Percentiles rank a stretch among this genome's conserved stretches.
phyloP scores from a whole-genome alignment of 2,797 vertebrate genomes.

The Sebastes ruberrimus region DNA sequence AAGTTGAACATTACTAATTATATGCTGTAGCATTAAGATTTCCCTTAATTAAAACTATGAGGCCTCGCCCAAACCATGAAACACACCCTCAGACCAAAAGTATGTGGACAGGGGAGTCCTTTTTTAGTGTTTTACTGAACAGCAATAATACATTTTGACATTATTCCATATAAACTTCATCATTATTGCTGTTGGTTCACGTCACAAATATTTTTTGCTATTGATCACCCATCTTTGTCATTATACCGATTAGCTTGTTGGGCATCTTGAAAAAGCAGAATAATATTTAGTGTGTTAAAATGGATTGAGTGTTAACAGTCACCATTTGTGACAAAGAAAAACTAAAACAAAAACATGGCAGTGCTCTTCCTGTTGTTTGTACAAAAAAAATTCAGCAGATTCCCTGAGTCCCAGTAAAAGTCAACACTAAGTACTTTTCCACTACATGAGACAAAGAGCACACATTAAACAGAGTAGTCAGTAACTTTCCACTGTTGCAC shows the following conservation, averaged over 20 bases:
- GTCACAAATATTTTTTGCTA: background rate
- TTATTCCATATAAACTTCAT: background rate
- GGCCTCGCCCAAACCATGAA: background rate
- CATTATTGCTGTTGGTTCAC: background rate
- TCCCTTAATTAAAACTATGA: background rate
- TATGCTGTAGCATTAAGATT: background rate
- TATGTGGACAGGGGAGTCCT: background rate
- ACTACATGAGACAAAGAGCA: no score
- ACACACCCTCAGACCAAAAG: background rate
- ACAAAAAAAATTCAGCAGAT: background rate
- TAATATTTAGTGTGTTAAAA: background rate
- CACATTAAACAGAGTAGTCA: no score
- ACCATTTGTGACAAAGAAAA: background rate
- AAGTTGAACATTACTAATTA: background rate
- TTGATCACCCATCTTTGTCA: background rate
- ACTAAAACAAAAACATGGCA: no score
- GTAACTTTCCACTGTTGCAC: no score
- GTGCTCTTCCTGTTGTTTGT: background rate
- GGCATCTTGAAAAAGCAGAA: background rate
- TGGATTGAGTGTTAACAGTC: background rate
- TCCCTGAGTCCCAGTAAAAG: no score
- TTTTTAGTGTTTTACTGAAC: background rate
- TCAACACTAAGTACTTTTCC: no score
- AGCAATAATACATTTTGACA: background rate
- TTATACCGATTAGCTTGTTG: background rate